phyloP scores from a whole-genome alignment of 1,140 invertebrate species.

The Cotesia vestalis region DNA sequence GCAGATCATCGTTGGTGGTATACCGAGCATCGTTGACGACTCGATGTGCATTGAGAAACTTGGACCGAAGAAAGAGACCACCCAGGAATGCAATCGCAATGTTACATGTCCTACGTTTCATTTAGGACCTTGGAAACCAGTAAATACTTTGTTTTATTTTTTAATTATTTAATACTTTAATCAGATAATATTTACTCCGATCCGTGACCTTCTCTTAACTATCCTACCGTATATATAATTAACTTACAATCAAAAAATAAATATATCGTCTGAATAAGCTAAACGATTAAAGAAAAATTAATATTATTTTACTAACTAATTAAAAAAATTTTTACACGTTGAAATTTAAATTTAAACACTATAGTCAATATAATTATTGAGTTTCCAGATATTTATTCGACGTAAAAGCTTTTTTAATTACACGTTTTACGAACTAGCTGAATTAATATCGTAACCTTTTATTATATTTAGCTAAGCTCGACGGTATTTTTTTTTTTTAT shows the following conservation, averaged over 20 bases:
- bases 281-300: no score
- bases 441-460: no score
- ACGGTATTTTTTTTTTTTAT: not conserved
- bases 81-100: slow-evolving; percentile 79
- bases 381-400: not conserved
- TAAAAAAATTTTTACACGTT: no score
- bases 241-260: not conserved
- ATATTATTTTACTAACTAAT: no score
- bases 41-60: slow-evolving; percentile 73
- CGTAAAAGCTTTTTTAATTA: no score
- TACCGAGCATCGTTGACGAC: slow-evolving; percentile 76
- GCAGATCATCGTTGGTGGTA: slow-evolving; percentile 73
- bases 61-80: slow-evolving; percentile 75
- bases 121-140: slow-evolving; percentile 84
- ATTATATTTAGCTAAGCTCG: no score
- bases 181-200: not conserved
- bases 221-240: not conserved
- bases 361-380: not conserved
- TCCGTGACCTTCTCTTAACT: no score
- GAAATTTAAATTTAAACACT: no score
- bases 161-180: slow-evolving; percentile 7
- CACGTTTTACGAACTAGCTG: no score
- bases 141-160: slow-evolving; percentile 61
- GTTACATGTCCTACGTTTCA: slow-evolving; percentile 85
- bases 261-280: no score